Evolutionary conservation across 2,888 invertebrate species (phyloP), one percentile per base, ranked within the genome.

Genomic region (Aleiodes alternator): DNA sequence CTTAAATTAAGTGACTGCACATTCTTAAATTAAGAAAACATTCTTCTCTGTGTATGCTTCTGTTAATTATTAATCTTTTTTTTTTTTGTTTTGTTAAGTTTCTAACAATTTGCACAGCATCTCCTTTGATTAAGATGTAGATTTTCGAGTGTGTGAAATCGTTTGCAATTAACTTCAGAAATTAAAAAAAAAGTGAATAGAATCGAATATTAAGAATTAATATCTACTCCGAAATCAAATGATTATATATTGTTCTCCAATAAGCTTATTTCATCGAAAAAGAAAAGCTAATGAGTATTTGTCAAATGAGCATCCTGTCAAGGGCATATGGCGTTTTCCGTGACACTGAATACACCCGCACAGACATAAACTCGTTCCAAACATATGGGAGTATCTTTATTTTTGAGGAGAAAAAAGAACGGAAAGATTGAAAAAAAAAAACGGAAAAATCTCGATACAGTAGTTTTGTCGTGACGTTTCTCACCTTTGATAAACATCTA

Each of bases 401-500:
- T 38, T 34, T 43, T 74, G 64, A 38, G 12, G 66, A 78, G 77
- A 83, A 80, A 82, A 31, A 66, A 76, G 75, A 76, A 66, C 55
- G 68, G 69, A 56, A 69, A 75, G 64, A 78, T 55, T 75, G 53
- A 5, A 12, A 11, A 43, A 48, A 16, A 64, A 12, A 31, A 51
- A 51, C 31, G 23, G 29, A 51, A 68, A 51, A 68, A 68, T 51
- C 83, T 75, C 70, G 64, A 72, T 43, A 73, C 75, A 78, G 79
- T 77, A 72, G 80, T 31, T 61, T 73, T 76, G 81, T 82, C 82
- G 82, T 51, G 51, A 76, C 78, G 80, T 82, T 82, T 23, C 83
- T 84, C 83, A 84, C 79, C 80, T 82, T 75, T 80, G 84, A 85
- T 85, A 76, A 78, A 75, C 79, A 84, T 85, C 84, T 81, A 75